phyloP scores from a whole-genome alignment of 2,888 invertebrate genomes.

The Aphidius colemani region DNA sequence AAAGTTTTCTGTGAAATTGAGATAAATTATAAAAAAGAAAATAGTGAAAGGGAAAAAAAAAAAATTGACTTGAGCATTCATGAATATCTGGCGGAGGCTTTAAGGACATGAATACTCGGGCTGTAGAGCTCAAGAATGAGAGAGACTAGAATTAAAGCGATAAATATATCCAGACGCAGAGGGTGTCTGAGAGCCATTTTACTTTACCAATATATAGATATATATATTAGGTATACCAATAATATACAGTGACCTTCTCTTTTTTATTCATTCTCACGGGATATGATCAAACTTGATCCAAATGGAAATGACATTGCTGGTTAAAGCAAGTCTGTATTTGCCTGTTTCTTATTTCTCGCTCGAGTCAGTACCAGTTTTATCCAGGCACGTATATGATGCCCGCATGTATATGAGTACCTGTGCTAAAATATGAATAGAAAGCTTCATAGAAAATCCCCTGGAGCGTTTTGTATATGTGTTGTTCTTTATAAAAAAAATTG shows the following conservation, averaged over 20 bases:
- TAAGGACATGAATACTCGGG: constrained; percentile 46
- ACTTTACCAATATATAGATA: constrained; percentile 23
- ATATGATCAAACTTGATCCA: constrained; percentile 5
- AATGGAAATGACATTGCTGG: constrained; percentile 1
- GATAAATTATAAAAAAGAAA: too few relatives aligned
- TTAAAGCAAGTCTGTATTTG: too few relatives aligned
- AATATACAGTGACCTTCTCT: constrained; percentile 22
- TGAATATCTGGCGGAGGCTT: neutral
- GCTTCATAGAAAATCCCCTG: neutral
- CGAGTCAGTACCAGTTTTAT: constrained; percentile 23
- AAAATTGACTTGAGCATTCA: neutral
- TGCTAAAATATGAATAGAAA: too few relatives aligned
- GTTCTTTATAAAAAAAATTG: too few relatives aligned
- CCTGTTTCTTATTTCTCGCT: constrained; percentile 8
- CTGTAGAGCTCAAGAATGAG: constrained; percentile 32
- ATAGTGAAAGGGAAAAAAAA: neutral
- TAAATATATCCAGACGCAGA: constrained; percentile 41
- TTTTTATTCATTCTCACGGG: constrained; percentile 22
- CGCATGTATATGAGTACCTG: too few relatives aligned
- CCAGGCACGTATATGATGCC: neutral
- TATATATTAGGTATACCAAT: too few relatives aligned
- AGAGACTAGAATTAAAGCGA: constrained; percentile 46
- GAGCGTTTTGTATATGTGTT: constrained; percentile 3
- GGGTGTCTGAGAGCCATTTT: constrained; percentile 5
- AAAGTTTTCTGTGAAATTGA: too few relatives aligned